Evolutionary conservation across 2,797 vertebrate species (phyloP), one percentile per base, ranked within the genome.

Genomic region (Megalops cyprinoides): DNA sequence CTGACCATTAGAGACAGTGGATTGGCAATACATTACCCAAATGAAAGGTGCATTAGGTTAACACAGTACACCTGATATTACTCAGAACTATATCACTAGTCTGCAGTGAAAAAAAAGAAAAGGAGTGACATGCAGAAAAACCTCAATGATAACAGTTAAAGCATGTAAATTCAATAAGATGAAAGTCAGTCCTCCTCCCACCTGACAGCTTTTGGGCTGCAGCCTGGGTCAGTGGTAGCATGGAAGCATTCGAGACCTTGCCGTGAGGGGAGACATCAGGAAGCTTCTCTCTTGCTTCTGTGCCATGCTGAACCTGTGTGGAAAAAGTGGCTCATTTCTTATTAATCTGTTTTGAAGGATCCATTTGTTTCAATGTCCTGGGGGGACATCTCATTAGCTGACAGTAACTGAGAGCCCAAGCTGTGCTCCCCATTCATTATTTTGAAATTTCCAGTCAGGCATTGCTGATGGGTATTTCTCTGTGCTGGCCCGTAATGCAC

Each of bases 311-410:
- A 53, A 15, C 51, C 14, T 9, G 51, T 15, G 18, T 53, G 51
- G 51, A 53, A 53, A 53, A 53, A 53, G 51, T 53, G 67, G 20
- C 67, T 39, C 31, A 39, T 42, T 12, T 44, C 39, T 39, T 71
- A 37, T 71, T 71, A 71, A 71, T 71, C 67, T 42, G 67, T 71
- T 71, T 44, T 71, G 67, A 71, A 71, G 67, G 67, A 71, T 71
- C 67, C 67, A 71, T 71, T 71, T 71, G 39, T 71, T 71, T 71
- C 67, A 71, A 71, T 75, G 46, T 75, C 74, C 74, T 75, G 28
- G n/a, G 74, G 74, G 73, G 74, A 34, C 74, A 53, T 75, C 74
- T 75, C 74, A 75, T 75, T 75, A 71, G 67, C 39, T 0, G 65
- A 20, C 73, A 31, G 73, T 75, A 48, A 75, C 48, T 25, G 37